A percentile compares a stretch with the other conserved stretches of the same genome.
phyloP scores from a whole-genome alignment of 2,113 vertebrate genomes.

The Phylloscopus whistleri region DNA sequence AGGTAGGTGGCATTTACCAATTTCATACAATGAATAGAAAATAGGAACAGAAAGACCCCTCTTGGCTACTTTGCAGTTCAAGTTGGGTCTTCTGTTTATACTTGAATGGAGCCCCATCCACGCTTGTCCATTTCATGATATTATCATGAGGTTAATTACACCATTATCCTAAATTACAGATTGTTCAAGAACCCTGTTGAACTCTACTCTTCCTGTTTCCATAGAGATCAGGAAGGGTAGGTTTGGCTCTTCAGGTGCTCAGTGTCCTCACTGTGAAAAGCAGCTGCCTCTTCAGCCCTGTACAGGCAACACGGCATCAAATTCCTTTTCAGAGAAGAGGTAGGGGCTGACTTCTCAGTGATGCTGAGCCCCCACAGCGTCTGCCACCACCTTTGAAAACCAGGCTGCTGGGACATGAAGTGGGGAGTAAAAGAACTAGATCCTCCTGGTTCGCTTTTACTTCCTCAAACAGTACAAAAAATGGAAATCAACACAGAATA shows the following conservation, averaged over 20 bases:
- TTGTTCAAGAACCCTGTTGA: background rate
- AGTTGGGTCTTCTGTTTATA: background rate
- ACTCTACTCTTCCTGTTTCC: background rate
- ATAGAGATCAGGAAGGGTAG: background rate
- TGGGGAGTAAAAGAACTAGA: background rate
- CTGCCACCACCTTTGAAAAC: background rate
- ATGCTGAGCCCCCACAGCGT: background rate
- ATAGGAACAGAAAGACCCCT: background rate
- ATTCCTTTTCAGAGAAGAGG: background rate
- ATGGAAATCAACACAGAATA: background rate
- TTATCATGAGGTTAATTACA: background rate
- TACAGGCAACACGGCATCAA: accelerated
- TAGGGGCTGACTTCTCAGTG: background rate
- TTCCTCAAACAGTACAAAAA: background rate
- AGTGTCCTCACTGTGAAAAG: background rate
- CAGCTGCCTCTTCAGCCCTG: background rate
- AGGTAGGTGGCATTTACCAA: background rate
- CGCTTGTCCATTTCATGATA: background rate
- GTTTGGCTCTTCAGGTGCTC: background rate
- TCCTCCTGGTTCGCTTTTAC: background rate
- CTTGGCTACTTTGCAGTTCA: background rate
- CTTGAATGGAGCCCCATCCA: background rate
- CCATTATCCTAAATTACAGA: background rate
- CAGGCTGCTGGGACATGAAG: background rate
- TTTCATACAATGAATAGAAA: background rate